Evolutionary conservation across 2,888 invertebrate genomes (phyloP).

Genomic region (Drosophila melanosoma): DNA sequence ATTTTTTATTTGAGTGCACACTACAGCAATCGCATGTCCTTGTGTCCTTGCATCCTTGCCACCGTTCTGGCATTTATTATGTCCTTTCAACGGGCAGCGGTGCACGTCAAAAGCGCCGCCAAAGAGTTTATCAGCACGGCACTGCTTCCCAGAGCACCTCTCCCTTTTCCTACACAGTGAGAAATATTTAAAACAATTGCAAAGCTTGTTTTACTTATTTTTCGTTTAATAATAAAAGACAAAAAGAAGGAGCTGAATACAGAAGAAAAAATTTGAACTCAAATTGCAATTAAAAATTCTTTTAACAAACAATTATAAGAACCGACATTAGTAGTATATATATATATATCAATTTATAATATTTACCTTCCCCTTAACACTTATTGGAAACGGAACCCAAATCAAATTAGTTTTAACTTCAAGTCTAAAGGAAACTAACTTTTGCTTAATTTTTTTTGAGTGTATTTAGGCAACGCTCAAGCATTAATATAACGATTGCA

Average conservation of each 20-base stretch:
- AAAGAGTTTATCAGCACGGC: slow-evolving; percentile 72
- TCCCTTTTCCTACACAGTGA: not conserved
- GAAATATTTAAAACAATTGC: not conserved
- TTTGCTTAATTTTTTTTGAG: not conserved
- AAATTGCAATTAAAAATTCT: not conserved
- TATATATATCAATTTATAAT: not conserved
- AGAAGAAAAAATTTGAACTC: not conserved
- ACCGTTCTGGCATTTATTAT: slow-evolving; percentile 52
- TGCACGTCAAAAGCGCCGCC: slow-evolving; percentile 64
- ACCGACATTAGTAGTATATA: not conserved
- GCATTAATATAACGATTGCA: slow-evolving; percentile 43
- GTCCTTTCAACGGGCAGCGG: slow-evolving; percentile 65
- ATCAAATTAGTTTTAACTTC: not conserved
- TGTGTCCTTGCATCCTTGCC: not conserved
- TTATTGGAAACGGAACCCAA: not conserved
- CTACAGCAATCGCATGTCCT: slow-evolving; percentile 15
- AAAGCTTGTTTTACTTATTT: not conserved
- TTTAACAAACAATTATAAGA: not conserved
- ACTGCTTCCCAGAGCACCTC: slow-evolving; percentile 25
- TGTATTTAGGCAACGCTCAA: not conserved
- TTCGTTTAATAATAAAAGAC: too few species aligned
- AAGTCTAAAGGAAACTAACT: not conserved
- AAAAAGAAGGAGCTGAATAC: not conserved
- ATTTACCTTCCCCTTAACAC: not conserved
- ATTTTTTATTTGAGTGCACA: slow-evolving; percentile 58